Evolutionary conservation across 1,140 invertebrate species (phyloP).

Genomic region (Ericerus pela): DNA sequence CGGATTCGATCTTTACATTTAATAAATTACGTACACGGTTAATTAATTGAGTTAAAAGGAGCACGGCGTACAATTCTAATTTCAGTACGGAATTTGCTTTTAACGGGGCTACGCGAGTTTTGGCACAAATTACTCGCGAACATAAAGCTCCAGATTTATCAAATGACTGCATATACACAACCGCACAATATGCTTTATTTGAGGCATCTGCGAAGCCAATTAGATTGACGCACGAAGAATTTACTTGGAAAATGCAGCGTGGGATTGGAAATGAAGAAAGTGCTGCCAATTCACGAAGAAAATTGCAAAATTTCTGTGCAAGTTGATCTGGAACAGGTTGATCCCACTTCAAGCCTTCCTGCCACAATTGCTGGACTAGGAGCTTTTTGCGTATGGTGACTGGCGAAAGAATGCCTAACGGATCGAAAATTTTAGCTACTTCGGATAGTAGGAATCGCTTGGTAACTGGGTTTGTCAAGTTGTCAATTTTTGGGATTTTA

Average conservation of each 20-base stretch:
- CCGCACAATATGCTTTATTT: conserved; percentile 14
- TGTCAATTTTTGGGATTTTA: neutral
- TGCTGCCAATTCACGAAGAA: conserved; percentile 18
- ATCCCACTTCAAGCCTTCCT: conserved; percentile 27
- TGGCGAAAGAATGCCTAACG: conserved; percentile 30
- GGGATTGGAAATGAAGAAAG: conserved; percentile 19
- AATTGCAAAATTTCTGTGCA: conserved; percentile 29
- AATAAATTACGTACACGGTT: neutral
- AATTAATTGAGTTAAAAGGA: neutral
- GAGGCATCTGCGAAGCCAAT: conserved; percentile 24
- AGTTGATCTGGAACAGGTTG: conserved; percentile 26
- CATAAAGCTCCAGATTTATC: too few species aligned
- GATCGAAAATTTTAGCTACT: conserved; percentile 31
- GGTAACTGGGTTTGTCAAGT: neutral
- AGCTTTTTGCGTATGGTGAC: conserved; percentile 28
- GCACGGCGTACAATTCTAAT: neutral
- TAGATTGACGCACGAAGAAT: conserved; percentile 16
- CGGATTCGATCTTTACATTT: neutral
- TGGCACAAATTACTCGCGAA: neutral
- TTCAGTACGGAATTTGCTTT: neutral
- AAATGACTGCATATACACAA: conserved; percentile 19
- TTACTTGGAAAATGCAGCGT: conserved; percentile 11
- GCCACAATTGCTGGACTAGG: conserved; percentile 30
- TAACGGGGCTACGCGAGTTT: neutral
- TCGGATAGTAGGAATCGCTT: conserved; percentile 23